These are phyloP conservation scores for Podotricha telesiphe DNA, from an alignment of 2,888 invertebrate genomes.

Conservation along the genomic window DNA sequence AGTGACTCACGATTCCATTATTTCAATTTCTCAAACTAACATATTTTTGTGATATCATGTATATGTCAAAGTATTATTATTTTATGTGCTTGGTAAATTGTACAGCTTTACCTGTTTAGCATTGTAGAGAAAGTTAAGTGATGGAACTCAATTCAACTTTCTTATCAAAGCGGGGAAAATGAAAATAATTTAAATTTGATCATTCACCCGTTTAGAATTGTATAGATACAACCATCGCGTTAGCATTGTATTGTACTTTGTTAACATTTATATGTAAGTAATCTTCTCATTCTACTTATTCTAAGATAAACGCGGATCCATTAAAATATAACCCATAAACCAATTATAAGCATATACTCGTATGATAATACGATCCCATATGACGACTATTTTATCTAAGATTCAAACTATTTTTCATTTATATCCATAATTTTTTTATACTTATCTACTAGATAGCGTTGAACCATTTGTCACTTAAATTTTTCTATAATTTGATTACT, in stretches of 20 bases:
- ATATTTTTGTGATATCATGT: not conserved
- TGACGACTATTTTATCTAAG: not conserved
- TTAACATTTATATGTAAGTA: not conserved
- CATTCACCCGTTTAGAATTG: no score
- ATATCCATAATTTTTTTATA: not conserved
- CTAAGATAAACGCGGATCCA: not conserved
- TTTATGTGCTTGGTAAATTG: not conserved
- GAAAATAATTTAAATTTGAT: no score
- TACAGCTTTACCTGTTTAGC: no score
- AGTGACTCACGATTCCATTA: not conserved
- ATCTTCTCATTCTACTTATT: not conserved
- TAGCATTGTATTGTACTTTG: no score
- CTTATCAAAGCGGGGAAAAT: no score
- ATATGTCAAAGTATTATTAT: not conserved
- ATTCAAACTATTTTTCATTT: not conserved
- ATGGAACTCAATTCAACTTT: no score
- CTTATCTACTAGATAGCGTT: no score
- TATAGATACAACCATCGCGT: no score
- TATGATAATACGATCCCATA: constrained; percentile 14
- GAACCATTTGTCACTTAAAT: not conserved
- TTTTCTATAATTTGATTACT: not conserved
- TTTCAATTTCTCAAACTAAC: not conserved
- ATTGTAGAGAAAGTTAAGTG: no score
- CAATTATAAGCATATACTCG: constrained; percentile 1
- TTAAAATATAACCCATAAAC: not conserved